Evolutionary conservation across 2,797 vertebrate species (phyloP).

Genomic region (Pachyuromys duprasi): DNA sequence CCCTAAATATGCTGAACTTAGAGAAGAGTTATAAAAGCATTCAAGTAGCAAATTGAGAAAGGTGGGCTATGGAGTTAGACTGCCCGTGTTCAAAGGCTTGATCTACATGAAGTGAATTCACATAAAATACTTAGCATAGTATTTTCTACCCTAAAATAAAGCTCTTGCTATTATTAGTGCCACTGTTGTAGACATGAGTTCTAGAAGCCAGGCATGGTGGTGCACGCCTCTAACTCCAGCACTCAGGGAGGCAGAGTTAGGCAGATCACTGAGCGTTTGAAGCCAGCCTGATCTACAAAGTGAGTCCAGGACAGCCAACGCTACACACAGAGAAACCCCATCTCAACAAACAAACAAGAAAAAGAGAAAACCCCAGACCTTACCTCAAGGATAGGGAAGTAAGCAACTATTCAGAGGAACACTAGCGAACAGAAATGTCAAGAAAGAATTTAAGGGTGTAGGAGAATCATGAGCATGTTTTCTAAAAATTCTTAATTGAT

Average conservation of each 20-base stretch:
- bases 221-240: no score
- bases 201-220: no score
- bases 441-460: slow-evolving; percentile 6
- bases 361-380: not conserved
- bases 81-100: slow-evolving; percentile 31
- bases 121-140: slow-evolving; percentile 13
- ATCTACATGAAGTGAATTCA: not conserved
- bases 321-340: no score
- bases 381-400: not conserved
- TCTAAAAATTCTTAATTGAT: slow-evolving; percentile 9
- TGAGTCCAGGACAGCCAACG: no score
- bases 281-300: no score
- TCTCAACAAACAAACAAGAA: no score
- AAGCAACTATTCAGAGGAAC: slow-evolving; percentile 39
- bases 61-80: not conserved
- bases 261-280: no score
- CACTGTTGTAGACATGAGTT: slow-evolving; percentile 19
- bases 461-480: not conserved
- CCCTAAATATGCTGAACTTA: not conserved
- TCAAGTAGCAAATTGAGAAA: not conserved
- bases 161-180: not conserved
- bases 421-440: slow-evolving; percentile 2
- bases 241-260: no score
- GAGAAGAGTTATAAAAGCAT: not conserved
- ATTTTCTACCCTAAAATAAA: not conserved